Percentiles rank a stretch among this genome's conserved stretches.
phyloP scores from a whole-genome alignment of 30 jellyfish, hydroid and myxozoan species.

The Chironex yamaguchii region DNA sequence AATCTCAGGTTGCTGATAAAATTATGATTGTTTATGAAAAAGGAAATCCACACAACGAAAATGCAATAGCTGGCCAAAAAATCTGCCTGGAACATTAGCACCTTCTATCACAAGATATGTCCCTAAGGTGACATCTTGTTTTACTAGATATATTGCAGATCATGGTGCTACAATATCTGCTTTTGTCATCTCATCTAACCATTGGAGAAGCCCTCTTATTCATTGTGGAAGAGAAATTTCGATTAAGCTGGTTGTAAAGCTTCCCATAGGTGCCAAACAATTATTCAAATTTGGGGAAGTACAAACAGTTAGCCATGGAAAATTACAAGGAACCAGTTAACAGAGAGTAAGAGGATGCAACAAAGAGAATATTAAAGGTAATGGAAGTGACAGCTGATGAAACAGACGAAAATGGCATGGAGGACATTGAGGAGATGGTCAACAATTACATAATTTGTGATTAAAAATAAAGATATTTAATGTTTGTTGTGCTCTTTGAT shows the following conservation, averaged over 20 bases:
- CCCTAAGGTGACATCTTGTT: neutral
- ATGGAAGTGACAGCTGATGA: too few relatives aligned
- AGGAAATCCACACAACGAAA: neutral
- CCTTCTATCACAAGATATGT: neutral
- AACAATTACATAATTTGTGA: too few relatives aligned
- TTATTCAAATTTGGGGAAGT: neutral
- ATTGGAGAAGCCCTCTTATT: neutral
- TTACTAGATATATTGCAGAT: neutral
- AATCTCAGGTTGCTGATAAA: neutral
- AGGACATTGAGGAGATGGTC: too few relatives aligned
- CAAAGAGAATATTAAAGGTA: neutral
- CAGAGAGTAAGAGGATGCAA: neutral
- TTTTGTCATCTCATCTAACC: neutral
- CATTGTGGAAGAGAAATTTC: neutral
- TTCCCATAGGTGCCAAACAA: neutral
- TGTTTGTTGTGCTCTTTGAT: too few relatives aligned
- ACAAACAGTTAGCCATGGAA: neutral
- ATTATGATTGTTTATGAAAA: too few relatives aligned
- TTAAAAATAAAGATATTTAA: too few relatives aligned
- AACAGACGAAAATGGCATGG: too few relatives aligned
- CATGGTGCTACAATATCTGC: neutral
- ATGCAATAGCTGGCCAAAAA: neutral
- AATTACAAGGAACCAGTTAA: neutral
- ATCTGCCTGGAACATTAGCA: neutral
- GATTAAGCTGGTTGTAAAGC: neutral